Percentiles rank a stretch among this genome's conserved stretches.
Conservation (phyloP, 2,113 vertebrate species). For the Pollachius pollachius region DNA sequence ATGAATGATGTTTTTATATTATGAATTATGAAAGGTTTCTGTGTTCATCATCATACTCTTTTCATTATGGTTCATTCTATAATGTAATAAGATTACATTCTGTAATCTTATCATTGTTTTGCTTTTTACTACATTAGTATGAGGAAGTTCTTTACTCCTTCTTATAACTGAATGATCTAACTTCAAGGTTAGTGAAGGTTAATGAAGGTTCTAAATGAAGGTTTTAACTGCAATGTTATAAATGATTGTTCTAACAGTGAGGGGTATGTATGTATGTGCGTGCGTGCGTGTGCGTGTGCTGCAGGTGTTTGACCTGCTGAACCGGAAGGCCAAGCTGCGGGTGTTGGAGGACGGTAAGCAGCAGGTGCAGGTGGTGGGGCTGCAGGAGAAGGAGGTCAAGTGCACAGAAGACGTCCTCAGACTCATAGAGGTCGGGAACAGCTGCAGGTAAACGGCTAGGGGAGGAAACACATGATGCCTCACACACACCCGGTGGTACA, state of each 20-base stretch:
- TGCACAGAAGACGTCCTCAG: conserved; percentile 97
- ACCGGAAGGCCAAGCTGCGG: conserved; percentile 92
- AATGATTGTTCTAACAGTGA: too few relatives aligned
- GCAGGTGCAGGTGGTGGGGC: conserved; percentile 96
- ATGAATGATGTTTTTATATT: neutral
- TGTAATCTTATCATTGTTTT: neutral
- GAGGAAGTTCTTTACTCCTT: neutral
- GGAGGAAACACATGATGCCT: neutral
- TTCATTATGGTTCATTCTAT: neutral
- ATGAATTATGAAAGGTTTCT: neutral
- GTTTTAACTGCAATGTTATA: too few relatives aligned
- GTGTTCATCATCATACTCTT: neutral
- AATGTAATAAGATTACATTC: neutral
- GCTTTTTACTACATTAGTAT: neutral
- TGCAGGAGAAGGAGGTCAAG: conserved; percentile 92
- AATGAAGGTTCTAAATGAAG: too few relatives aligned
- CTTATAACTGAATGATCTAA: too few relatives aligned
- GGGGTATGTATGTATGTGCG: neutral
- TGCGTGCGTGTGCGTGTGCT: neutral
- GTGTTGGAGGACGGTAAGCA: conserved; percentile 98
- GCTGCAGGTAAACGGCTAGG: conserved; percentile 86
- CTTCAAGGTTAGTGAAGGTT: too few relatives aligned
- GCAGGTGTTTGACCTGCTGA: conserved; percentile 95
- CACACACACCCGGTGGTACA: too few relatives aligned
- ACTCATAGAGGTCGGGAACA: conserved; percentile 96